These are phyloP conservation scores for Lepus americanus DNA, from an alignment of 2,113 vertebrate genomes.

Conservation along the genomic window DNA sequence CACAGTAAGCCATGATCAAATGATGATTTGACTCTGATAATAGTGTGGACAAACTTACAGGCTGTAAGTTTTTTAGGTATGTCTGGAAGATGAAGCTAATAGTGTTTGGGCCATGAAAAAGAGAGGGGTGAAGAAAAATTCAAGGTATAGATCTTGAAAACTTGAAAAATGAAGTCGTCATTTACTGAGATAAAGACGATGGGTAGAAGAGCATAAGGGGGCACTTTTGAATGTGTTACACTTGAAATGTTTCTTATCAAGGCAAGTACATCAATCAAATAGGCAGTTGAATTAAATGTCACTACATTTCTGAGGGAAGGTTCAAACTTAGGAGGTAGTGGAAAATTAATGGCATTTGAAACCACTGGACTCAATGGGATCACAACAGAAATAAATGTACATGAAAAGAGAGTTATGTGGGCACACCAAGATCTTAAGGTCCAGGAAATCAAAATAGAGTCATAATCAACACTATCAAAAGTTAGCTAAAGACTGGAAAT, in stretches of 20 bases:
- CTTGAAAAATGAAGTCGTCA: neutral
- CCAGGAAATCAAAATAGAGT: neutral
- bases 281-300: neutral
- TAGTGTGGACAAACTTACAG: neutral
- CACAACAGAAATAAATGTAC: neutral
- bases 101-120: neutral
- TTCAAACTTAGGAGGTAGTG: neutral
- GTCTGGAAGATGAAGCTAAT: neutral
- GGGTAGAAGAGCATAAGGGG: neutral
- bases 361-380: neutral
- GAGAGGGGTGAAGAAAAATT: neutral
- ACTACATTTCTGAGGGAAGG: neutral
- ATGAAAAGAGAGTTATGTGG: neutral
- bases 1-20: neutral
- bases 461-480: neutral
- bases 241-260: slow-evolving; percentile 17
- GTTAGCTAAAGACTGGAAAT: neutral
- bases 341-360: neutral
- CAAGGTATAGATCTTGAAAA: neutral
- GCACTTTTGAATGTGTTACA: neutral
- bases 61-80: neutral
- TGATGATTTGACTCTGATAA: neutral
- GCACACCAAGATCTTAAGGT: neutral
- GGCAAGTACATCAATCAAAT: neutral
- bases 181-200: neutral